Conservation (phyloP, 2,797 vertebrate genomes). For the Melanogrammus aeglefinus region DNA sequence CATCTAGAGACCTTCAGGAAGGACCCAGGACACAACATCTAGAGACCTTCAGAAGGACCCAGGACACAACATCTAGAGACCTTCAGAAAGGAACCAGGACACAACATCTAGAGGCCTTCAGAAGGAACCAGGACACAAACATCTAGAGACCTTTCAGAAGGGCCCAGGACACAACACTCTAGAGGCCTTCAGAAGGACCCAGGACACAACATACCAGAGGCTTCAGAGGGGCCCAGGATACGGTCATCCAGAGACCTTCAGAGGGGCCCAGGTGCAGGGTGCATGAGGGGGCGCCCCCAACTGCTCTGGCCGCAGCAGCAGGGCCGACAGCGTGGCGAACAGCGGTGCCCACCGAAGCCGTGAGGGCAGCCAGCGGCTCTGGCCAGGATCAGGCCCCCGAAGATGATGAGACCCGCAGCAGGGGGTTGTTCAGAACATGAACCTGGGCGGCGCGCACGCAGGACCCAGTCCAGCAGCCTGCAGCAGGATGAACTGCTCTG, state of each 20-base stretch:
- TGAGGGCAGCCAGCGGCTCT: conserved; percentile 93
- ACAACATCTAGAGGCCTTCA: too few species aligned
- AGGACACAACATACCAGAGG: too few species aligned
- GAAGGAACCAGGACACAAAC: too few species aligned
- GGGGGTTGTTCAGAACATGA: conserved; percentile 95
- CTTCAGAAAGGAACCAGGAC: not conserved
- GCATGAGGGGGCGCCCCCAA: conserved; percentile 53
- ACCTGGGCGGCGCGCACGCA: conserved; percentile 92
- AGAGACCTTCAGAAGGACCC: too few species aligned
- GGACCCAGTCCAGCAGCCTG: conserved; percentile 88
- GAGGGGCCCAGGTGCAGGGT: too few species aligned
- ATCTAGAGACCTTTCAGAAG: too few species aligned
- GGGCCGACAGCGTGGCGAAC: conserved; percentile 86
- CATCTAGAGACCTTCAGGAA: not conserved
- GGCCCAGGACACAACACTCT: too few species aligned
- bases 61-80: too few species aligned
- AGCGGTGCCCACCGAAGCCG: conserved; percentile 82
- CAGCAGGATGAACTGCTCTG: conserved; percentile 82
- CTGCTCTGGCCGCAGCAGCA: conserved; percentile 88
- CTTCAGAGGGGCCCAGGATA: too few species aligned
- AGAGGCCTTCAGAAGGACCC: too few species aligned
- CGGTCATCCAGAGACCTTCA: too few species aligned
- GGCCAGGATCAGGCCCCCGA: conserved; percentile 85
- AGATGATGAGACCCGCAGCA: conserved; percentile 88
- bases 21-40: not conserved